Evolutionary conservation across 2,888 invertebrate genomes (phyloP).

Genomic region (Oligia fasciuncula): DNA sequence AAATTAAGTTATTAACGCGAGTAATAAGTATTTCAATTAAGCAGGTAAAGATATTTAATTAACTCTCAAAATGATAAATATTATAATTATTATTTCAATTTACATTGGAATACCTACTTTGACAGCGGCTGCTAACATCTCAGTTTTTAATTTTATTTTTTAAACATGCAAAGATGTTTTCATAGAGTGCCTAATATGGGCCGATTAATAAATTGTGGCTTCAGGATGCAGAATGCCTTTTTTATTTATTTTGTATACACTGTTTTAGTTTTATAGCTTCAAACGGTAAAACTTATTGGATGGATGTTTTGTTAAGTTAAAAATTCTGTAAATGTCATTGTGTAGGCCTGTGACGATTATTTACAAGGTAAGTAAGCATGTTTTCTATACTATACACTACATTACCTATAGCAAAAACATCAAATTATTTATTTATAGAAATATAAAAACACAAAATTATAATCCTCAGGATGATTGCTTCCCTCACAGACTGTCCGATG

Average conservation of each 20-base stretch:
- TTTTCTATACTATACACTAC: neutral
- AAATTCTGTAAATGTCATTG: neutral
- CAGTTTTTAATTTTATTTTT: constrained; percentile 24
- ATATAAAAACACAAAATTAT: neutral
- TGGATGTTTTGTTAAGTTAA: neutral
- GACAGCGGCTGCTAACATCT: constrained; percentile 24
- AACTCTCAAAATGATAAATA: constrained; percentile 67
- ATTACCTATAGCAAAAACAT: neutral
- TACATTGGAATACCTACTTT: constrained; percentile 43
- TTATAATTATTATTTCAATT: constrained; percentile 65
- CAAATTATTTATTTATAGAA: neutral
- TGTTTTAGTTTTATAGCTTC: neutral
- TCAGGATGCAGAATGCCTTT: constrained; percentile 1
- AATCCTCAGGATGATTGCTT: no score
- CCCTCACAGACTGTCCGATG: no score
- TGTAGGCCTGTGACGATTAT: neutral
- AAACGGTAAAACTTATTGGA: neutral
- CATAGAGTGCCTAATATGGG: constrained; percentile 33
- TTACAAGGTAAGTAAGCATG: neutral
- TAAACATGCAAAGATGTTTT: constrained; percentile 22
- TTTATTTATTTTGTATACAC: neutral
- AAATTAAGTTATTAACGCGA: constrained; percentile 53
- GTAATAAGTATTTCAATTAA: constrained; percentile 61
- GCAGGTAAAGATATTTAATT: constrained; percentile 62
- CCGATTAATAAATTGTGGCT: constrained; percentile 41